Base-by-base conservation (phyloP, 2,797 vertebrate genomes). In the Micrastur ruficollis region DNA sequence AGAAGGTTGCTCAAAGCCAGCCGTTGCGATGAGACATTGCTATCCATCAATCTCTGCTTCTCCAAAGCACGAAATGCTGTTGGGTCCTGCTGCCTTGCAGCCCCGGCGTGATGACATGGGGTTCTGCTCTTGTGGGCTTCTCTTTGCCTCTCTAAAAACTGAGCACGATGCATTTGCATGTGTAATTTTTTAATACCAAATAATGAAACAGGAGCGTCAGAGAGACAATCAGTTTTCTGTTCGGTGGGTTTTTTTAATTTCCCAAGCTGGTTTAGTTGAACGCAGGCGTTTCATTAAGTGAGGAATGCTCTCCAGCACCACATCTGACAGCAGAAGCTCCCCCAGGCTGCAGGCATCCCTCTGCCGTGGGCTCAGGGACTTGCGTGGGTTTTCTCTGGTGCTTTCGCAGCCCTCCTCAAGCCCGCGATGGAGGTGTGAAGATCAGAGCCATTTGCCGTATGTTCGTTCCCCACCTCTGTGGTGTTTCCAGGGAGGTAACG, bases 1-100 rank as follows among this genome's bases (percentile, higher is more conserved):
- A 89, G 89, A 50, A 87, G 59, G 47, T 11, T 52, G 70, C 59
- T 87, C 89, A 59, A 44, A 92, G 93, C 32, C 81, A 67, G 81
- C 32, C 17, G 7, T 58, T 52, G 53, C 1, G 10, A 4, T 29
- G 47, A 86, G 81, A 73, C 1, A 0, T 6, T 14, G 62, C 31
- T 53, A 16, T 56, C 89, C 91, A 46, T 96, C 91, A 12, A 17
- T 34, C 56, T 32, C 84, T 6, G 9, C 81, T 73, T 59, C 81
- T 25, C 71, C 81, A 68, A 49, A 38, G 61, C 72, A 6, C 1
- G 20, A 87, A 14, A 29, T 10, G 70, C 78, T 42, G 3, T 13
- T 38, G 58, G 75, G 32, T 83, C 61, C 86, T 42, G 27, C 53
- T 38, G 6, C 65, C 59, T 29, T 61, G 44, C 75, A 82, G 79